A percentile compares a stretch with the other conserved stretches of the same genome.
phyloP scores from a whole-genome alignment of 2,888 invertebrate species.

The Habrosyne pyritoides region DNA sequence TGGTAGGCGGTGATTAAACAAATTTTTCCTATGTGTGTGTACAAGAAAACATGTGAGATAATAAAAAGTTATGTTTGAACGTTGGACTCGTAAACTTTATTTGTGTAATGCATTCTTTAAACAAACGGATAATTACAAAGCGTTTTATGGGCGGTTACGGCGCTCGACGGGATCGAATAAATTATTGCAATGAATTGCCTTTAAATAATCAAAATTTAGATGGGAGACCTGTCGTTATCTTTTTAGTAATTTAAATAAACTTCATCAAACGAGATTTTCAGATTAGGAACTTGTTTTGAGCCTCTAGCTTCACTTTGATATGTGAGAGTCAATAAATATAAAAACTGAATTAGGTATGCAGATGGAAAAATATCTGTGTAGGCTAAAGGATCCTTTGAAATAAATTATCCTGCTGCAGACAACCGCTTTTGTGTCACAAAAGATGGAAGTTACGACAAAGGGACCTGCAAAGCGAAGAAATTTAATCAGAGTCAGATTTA shows the following conservation, averaged over 20 bases:
- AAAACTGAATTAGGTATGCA: background rate
- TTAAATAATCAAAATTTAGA: slow-evolving; percentile 53
- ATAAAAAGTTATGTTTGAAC: slow-evolving; percentile 77
- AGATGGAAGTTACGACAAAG: slow-evolving; percentile 59
- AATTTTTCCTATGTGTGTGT: slow-evolving; percentile 53
- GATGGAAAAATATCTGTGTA: slow-evolving; percentile 25
- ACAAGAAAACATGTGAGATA: slow-evolving; percentile 76
- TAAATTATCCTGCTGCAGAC: slow-evolving; percentile 56
- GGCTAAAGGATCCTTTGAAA: slow-evolving; percentile 52
- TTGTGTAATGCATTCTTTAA: slow-evolving; percentile 78
- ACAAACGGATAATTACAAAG: slow-evolving; percentile 77
- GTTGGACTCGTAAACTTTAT: slow-evolving; percentile 79
- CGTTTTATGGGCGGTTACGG: slow-evolving; percentile 66
- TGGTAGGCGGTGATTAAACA: slow-evolving; percentile 59
- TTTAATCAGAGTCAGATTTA: slow-evolving; percentile 59
- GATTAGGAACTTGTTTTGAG: too few species aligned
- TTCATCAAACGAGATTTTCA: too few species aligned
- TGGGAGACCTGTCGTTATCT: slow-evolving; percentile 30
- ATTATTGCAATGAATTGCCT: slow-evolving; percentile 58
- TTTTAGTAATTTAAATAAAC: slow-evolving; percentile 29
- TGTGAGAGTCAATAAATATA: too few species aligned
- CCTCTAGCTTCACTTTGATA: too few species aligned
- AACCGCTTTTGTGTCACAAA: slow-evolving; percentile 59
- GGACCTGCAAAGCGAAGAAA: slow-evolving; percentile 51
- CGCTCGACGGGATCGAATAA: slow-evolving; percentile 58